Evolutionary conservation across 1,140 invertebrate genomes (phyloP).

Genomic region (Cardiocondyla obscurior): DNA sequence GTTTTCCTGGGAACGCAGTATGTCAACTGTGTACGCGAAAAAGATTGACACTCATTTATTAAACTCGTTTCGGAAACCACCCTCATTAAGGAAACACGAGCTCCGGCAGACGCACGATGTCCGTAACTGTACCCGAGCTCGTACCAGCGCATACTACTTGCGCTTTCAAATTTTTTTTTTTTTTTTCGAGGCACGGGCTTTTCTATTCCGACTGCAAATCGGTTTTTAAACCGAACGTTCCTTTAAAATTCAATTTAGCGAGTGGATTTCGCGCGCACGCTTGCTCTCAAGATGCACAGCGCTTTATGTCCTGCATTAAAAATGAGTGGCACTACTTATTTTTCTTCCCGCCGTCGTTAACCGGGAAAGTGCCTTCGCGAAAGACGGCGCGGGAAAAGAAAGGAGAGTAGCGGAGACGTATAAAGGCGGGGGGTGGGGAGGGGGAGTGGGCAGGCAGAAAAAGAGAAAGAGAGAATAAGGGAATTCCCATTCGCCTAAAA

Average conservation of each 20-base stretch:
- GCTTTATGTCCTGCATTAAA: slow-evolving; percentile 57
- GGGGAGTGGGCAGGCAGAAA: not conserved
- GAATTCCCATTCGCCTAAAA: slow-evolving; percentile 42
- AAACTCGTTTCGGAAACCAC: not conserved
- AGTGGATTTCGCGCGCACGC: slow-evolving; percentile 45
- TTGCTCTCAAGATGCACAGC: slow-evolving; percentile 47
- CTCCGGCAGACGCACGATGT: not conserved
- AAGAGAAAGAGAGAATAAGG: not conserved
- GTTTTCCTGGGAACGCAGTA: not conserved
- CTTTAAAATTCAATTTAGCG: slow-evolving; percentile 57
- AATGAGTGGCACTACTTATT: slow-evolving; percentile 56
- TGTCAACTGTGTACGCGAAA: not conserved
- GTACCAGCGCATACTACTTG: not conserved
- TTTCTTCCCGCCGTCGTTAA: slow-evolving; percentile 51
- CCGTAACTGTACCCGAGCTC: not conserved
- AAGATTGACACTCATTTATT: not conserved
- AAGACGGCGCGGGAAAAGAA: not conserved
- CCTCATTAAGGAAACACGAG: not conserved
- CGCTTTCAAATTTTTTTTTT: slow-evolving; percentile 9
- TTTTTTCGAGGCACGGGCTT: not conserved
- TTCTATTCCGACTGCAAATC: slow-evolving; percentile 38
- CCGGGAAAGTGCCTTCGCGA: slow-evolving; percentile 39
- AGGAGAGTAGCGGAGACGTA: not conserved
- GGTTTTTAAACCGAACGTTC: slow-evolving; percentile 52
- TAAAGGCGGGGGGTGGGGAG: not conserved